Evolutionary conservation across 2,888 invertebrate genomes (phyloP).

Genomic region (Branchinecta sandiegonensis): DNA sequence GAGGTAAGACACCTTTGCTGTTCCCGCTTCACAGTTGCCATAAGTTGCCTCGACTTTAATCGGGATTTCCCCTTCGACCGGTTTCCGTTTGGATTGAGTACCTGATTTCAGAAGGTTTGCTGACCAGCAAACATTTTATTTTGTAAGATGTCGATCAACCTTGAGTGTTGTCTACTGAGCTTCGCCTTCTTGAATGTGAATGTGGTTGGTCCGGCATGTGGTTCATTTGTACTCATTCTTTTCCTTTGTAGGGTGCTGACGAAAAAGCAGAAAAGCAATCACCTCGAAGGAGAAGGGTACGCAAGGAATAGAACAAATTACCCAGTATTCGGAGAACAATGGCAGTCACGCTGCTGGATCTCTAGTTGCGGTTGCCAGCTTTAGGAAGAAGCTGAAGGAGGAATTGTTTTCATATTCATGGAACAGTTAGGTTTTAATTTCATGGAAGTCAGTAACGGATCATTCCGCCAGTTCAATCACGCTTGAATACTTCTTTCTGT

Average conservation of each 20-base stretch:
- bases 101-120: no score
- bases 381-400: neutral
- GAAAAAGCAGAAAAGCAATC: slow-evolving; percentile 17
- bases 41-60: no score
- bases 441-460: no score
- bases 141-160: no score
- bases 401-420: neutral
- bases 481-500: neutral
- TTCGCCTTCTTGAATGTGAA: no score
- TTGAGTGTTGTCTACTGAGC: no score
- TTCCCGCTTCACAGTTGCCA: no score
- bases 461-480: neutral
- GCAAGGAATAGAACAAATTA: slow-evolving; percentile 18
- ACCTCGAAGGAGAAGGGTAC: slow-evolving; percentile 19
- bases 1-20: neutral
- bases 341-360: neutral
- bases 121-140: no score
- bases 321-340: no score
- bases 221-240: neutral
- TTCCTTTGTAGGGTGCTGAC: slow-evolving; percentile 15
- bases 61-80: no score
- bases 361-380: slow-evolving; percentile 4
- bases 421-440: neutral
- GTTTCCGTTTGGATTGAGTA: no score
- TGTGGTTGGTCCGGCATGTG: no score